A percentile compares a stretch with the other conserved stretches of the same genome.
phyloP scores from a whole-genome alignment of 2,797 vertebrate genomes.

The Halcyon leucocephala region DNA sequence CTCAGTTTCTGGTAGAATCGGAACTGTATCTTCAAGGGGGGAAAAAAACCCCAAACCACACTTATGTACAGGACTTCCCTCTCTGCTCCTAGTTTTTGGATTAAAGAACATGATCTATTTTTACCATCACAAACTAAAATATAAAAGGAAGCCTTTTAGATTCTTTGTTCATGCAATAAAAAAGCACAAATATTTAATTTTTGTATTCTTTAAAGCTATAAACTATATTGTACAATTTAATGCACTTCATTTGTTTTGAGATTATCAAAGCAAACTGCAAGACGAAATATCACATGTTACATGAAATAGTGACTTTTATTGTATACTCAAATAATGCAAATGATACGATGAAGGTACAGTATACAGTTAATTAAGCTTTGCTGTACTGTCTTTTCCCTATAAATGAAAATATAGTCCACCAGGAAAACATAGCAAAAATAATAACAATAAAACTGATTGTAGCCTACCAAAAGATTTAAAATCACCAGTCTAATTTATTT shows the following conservation, averaged over 20 bases:
- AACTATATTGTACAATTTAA: not conserved
- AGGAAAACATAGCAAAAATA: not conserved
- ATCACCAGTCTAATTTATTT: not conserved
- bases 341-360: not conserved
- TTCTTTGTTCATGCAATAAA: not conserved
- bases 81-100: not conserved
- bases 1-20: not conserved
- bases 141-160: not conserved
- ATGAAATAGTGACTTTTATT: not conserved
- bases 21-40: not conserved
- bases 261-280: not conserved
- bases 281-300: not conserved
- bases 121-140: not conserved
- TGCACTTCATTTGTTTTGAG: not conserved
- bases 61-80: not conserved
- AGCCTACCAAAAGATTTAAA: not conserved
- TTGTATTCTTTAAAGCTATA: not conserved
- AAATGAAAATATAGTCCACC: not conserved
- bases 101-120: not conserved
- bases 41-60: not conserved
- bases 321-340: not conserved
- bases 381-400: not conserved
- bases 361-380: not conserved
- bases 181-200: not conserved
- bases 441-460: not conserved